A percentile compares a stretch with the other conserved stretches of the same genome.
Evolutionary conservation across 2,888 invertebrate species (phyloP).

Genomic region (Mimas tiliae): DNA sequence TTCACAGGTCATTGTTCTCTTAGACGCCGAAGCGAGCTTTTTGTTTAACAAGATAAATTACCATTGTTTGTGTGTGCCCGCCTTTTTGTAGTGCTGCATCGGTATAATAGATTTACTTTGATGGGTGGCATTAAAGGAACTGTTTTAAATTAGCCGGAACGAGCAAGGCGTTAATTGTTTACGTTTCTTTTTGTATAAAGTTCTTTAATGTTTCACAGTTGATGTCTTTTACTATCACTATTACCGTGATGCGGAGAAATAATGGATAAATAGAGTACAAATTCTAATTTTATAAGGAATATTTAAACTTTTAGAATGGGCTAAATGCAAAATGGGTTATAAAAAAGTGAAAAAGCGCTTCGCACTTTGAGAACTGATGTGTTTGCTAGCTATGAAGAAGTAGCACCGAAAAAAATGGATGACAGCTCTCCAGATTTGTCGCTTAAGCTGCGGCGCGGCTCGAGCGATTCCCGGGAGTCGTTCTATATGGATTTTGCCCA

Average conservation of each 20-base stretch:
- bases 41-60: slow-evolving; percentile 71
- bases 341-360: slow-evolving; percentile 53
- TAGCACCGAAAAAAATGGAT: slow-evolving; percentile 73
- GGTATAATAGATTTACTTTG: slow-evolving; percentile 43
- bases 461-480: slow-evolving; percentile 94
- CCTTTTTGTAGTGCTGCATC: slow-evolving; percentile 52
- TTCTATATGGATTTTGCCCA: slow-evolving; percentile 96
- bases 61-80: slow-evolving; percentile 60
- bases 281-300: neutral
- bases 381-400: slow-evolving; percentile 40
- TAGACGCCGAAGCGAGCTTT: slow-evolving; percentile 67
- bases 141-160: slow-evolving; percentile 33
- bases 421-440: slow-evolving; percentile 95
- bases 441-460: slow-evolving; percentile 92
- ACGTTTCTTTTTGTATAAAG: neutral
- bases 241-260: neutral
- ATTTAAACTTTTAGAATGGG: slow-evolving; percentile 40
- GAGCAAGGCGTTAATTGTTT: slow-evolving; percentile 28
- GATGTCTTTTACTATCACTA: neutral
- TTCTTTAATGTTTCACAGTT: neutral
- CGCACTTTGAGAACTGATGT: slow-evolving; percentile 39
- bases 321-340: slow-evolving; percentile 53
- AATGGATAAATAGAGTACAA: neutral
- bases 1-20: slow-evolving; percentile 80
- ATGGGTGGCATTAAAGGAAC: slow-evolving; percentile 36